These are phyloP conservation scores for Emydocephalus ijimae DNA, from an alignment of 2,113 vertebrate genomes.

Conservation along the genomic window DNA sequence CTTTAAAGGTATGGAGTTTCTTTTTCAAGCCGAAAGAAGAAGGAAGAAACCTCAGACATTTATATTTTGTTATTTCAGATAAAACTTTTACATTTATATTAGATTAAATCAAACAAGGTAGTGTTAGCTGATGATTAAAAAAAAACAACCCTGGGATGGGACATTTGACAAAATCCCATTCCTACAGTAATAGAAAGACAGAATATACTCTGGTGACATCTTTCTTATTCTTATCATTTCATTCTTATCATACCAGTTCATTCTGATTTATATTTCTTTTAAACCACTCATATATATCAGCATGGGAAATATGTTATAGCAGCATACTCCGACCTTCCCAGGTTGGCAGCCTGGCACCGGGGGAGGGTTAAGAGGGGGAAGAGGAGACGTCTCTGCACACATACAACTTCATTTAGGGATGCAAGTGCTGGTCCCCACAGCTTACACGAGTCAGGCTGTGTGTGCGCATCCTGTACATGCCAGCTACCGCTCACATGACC, in stretches of 20 bases:
- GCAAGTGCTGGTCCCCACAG: too few species aligned
- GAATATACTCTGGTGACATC: too few species aligned
- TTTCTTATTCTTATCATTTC: not conserved
- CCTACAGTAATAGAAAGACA: not conserved
- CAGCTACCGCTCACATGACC: too few species aligned
- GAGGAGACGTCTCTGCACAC: too few species aligned
- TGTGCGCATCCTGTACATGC: too few species aligned
- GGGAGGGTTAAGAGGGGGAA: too few species aligned
- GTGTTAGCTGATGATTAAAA: not conserved
- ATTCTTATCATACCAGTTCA: too few species aligned
- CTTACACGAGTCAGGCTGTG: too few species aligned
- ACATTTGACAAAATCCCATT: not conserved
- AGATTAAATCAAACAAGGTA: not conserved
- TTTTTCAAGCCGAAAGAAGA: not conserved
- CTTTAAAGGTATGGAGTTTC: not conserved
- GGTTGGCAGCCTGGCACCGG: too few species aligned
- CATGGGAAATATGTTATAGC: not conserved
- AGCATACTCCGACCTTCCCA: too few species aligned
- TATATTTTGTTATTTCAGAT: not conserved
- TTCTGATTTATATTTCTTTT: not conserved
- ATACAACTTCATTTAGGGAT: too few species aligned
- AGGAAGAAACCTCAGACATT: not conserved
- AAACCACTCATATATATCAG: not conserved
- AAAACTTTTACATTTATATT: not conserved
- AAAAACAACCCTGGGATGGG: too few species aligned